These are phyloP conservation scores for Tangara arthus DNA, from an alignment of 2,797 vertebrate species.

Conservation along the genomic window DNA sequence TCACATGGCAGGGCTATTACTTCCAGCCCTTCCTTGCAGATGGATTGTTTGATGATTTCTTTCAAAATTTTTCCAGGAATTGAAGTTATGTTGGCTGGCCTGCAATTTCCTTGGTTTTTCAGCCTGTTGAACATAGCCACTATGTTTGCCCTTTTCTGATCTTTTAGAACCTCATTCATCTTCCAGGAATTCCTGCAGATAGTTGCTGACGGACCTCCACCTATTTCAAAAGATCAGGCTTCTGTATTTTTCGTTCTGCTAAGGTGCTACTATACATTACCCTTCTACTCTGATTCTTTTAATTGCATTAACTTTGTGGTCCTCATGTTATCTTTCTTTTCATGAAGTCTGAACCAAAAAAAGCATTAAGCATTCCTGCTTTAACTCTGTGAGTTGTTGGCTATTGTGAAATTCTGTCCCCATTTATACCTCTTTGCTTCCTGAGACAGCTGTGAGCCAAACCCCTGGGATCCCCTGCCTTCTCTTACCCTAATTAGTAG, in stretches of 20 bases:
- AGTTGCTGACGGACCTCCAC: neutral
- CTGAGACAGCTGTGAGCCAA: slow-evolving; percentile 55
- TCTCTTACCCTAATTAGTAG: slow-evolving; percentile 62
- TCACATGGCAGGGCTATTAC: neutral
- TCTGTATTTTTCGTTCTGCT: neutral
- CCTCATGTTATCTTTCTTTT: neutral
- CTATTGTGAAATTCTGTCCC: slow-evolving; percentile 24
- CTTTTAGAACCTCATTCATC: slow-evolving; percentile 4
- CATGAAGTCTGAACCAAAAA: neutral
- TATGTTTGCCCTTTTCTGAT: neutral
- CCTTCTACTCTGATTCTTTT: neutral
- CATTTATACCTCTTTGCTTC: slow-evolving; percentile 45
- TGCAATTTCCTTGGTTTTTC: neutral
- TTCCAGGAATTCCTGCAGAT: neutral
- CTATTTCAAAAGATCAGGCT: neutral
- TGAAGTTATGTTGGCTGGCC: neutral
- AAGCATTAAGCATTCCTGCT: neutral
- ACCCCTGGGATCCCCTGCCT: slow-evolving; percentile 47
- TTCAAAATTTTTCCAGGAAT: neutral
- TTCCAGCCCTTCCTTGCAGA: slow-evolving; percentile 28
- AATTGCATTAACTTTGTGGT: neutral
- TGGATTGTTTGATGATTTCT: neutral
- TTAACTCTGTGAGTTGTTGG: neutral
- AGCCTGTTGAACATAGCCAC: neutral
- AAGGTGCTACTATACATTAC: neutral